These are phyloP conservation scores for Euura lappo DNA, from an alignment of 1,140 invertebrate genomes.

Conservation along the genomic window DNA sequence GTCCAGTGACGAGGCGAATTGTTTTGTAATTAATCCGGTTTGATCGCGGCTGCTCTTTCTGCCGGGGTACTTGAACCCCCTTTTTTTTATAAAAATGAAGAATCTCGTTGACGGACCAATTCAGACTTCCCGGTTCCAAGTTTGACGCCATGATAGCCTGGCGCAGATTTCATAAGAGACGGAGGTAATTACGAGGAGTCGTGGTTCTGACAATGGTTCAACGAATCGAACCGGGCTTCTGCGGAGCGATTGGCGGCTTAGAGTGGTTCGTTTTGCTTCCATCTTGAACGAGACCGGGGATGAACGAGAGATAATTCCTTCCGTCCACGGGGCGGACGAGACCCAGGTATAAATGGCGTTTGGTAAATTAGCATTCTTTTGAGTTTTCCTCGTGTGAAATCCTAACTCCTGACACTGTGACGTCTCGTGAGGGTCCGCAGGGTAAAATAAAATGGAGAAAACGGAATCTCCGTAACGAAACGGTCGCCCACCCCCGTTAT, in stretches of 20 bases:
- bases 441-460: not conserved
- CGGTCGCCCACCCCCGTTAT: conserved; percentile 32
- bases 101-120: too few relatives aligned
- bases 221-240: not conserved
- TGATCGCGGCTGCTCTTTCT: too few relatives aligned
- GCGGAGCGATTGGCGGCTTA: not conserved
- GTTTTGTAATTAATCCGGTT: too few relatives aligned
- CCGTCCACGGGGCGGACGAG: too few relatives aligned
- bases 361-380: conserved; percentile 55
- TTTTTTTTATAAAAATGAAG: too few relatives aligned
- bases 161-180: not conserved
- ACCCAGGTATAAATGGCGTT: conserved; percentile 29
- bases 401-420: not conserved
- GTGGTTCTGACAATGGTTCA: not conserved
- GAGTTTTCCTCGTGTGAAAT: conserved; percentile 2
- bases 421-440: not conserved
- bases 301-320: conserved; percentile 24
- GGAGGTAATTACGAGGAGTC: not conserved
- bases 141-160: not conserved
- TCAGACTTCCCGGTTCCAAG: not conserved
- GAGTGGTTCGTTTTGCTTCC: not conserved
- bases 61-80: too few relatives aligned
- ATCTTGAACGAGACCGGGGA: not conserved
- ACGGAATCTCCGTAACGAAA: conserved; percentile 10
- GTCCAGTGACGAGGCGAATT: not conserved